Conservation (phyloP, 23 tunicate genomes). For the Trididemnum miniatum region DNA sequence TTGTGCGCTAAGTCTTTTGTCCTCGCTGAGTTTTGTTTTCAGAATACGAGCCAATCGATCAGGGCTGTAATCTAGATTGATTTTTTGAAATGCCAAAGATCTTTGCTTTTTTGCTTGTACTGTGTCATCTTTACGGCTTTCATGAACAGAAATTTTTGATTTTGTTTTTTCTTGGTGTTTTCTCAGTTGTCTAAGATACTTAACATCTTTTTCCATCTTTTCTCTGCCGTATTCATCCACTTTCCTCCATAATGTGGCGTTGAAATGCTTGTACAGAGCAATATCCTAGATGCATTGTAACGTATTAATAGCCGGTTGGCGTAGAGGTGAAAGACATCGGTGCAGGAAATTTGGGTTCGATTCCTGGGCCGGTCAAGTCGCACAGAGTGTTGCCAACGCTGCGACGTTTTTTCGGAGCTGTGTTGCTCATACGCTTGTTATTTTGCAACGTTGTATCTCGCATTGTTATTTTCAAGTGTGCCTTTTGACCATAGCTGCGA, state of each 20-base stretch:
- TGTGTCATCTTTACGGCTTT: background rate
- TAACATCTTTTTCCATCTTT: slow-evolving; percentile 51
- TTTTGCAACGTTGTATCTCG: background rate
- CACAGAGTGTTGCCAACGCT: too few relatives aligned
- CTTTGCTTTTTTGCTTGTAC: background rate
- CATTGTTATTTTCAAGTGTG: too few relatives aligned
- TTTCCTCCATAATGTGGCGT: slow-evolving; percentile 62
- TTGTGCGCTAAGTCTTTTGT: background rate
- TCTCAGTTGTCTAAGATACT: slow-evolving; percentile 31
- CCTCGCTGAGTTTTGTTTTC: background rate
- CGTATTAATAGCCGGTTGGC: too few relatives aligned
- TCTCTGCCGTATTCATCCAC: slow-evolving; percentile 61
- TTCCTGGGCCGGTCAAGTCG: too few relatives aligned
- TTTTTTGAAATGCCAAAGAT: background rate
- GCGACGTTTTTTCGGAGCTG: too few relatives aligned
- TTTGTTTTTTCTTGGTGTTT: slow-evolving; percentile 38
- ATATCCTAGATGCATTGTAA: slow-evolving; percentile 11
- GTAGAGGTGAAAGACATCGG: too few relatives aligned
- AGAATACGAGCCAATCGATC: background rate
- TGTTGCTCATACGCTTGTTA: too few relatives aligned
- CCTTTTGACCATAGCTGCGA: too few relatives aligned
- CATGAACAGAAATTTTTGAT: background rate
- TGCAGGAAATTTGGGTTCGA: too few relatives aligned
- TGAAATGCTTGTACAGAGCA: slow-evolving; percentile 54
- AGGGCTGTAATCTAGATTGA: background rate